phyloP scores from a whole-genome alignment of 2,797 vertebrate species.

The Picus viridis region DNA sequence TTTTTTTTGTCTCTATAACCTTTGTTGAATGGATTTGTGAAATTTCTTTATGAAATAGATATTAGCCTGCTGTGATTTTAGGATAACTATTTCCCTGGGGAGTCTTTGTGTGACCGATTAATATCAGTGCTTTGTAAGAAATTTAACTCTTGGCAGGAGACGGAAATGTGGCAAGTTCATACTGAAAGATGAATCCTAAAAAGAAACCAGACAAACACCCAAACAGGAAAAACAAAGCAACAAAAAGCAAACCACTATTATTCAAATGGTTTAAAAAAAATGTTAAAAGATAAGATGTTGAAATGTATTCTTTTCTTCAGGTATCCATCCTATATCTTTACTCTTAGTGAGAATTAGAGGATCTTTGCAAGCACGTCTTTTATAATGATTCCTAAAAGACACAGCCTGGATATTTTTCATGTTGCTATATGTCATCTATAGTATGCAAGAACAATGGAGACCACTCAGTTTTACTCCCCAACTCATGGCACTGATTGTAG shows the following conservation, averaged over 20 bases:
- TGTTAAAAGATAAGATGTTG: background rate
- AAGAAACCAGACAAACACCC: no score
- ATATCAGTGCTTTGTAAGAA: background rate
- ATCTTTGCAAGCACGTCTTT: background rate
- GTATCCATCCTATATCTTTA: background rate
- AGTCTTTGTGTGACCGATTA: background rate
- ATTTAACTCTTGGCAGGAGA: background rate
- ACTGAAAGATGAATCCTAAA: background rate
- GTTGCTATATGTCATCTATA: background rate
- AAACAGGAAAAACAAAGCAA: no score
- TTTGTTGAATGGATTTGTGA: background rate
- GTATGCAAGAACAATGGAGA: background rate
- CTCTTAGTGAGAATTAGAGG: background rate
- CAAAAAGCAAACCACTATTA: background rate
- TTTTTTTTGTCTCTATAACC: background rate
- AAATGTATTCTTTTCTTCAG: background rate
- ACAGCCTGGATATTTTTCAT: background rate
- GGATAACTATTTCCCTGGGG: background rate
- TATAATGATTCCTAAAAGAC: background rate
- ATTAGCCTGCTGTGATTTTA: background rate
- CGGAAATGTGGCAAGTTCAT: background rate
- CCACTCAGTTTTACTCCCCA: background rate
- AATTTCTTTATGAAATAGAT: background rate
- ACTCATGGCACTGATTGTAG: background rate
- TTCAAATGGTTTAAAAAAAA: background rate